A percentile compares a stretch with the other conserved stretches of the same genome.
phyloP scores from a whole-genome alignment of 2,888 invertebrate species.

The Pogonocherus hispidulus region DNA sequence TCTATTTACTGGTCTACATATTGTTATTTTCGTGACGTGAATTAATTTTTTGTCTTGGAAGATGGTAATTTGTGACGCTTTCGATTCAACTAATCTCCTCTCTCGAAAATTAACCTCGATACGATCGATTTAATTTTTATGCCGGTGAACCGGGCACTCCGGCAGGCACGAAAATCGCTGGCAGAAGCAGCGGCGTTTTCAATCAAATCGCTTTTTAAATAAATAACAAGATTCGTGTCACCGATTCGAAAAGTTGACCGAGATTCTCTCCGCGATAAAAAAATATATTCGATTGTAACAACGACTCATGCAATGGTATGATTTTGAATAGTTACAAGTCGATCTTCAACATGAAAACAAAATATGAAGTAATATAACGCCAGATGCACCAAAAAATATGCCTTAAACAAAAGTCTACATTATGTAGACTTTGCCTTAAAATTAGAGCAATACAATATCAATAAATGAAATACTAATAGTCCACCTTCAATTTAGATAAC shows the following conservation, averaged over 20 bases:
- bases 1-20: not conserved
- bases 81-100: not conserved
- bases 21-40: slow-evolving; percentile 11
- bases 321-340: too few species aligned
- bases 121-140: slow-evolving; percentile 1
- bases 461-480: too few species aligned
- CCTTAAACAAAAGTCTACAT: too few species aligned
- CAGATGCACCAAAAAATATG: too few species aligned
- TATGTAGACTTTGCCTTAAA: too few species aligned
- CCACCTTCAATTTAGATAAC: too few species aligned
- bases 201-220: too few species aligned
- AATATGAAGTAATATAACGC: too few species aligned
- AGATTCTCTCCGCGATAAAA: not conserved
- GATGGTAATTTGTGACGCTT: slow-evolving; percentile 9
- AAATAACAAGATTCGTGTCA: not conserved
- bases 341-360: too few species aligned
- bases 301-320: too few species aligned
- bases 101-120: slow-evolving; percentile 21
- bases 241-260: not conserved
- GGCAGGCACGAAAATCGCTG: not conserved
- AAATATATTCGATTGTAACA: too few species aligned
- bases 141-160: not conserved
- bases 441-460: too few species aligned
- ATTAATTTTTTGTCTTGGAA: slow-evolving; percentile 4
- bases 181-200: not conserved